A percentile compares a stretch with the other conserved stretches of the same genome.
Conservation (phyloP, 2,888 invertebrate species). For the Chrysopilus asiliformis region DNA sequence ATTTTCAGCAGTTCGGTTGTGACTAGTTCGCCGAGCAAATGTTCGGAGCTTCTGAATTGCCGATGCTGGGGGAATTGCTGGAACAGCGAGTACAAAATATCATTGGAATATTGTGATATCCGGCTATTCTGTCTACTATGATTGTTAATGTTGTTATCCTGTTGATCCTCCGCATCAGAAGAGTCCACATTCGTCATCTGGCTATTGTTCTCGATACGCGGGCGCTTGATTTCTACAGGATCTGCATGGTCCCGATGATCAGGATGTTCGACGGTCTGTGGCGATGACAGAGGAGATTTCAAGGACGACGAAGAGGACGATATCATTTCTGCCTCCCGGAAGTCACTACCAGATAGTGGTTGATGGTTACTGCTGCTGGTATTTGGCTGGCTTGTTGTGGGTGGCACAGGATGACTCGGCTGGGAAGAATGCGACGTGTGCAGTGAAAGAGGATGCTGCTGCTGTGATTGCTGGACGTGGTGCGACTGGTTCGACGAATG, state of each 20-base stretch:
- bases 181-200: constrained; percentile 11
- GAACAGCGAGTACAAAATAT: constrained; percentile 32
- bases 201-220: constrained; percentile 13
- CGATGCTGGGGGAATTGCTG: constrained; percentile 27
- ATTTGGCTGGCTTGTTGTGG: too few species aligned
- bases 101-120: constrained; percentile 17
- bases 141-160: constrained; percentile 15
- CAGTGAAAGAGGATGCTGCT: constrained; percentile 21
- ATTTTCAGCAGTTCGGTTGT: constrained; percentile 35
- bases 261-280: constrained; percentile 11
- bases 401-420: constrained; percentile 3
- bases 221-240: constrained; percentile 21
- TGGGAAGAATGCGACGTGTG: constrained; percentile 7
- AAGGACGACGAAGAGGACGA: constrained; percentile 33
- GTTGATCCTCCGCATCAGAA: constrained; percentile 8
- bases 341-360: constrained; percentile 12
- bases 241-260: background rate
- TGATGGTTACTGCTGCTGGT: constrained; percentile 12
- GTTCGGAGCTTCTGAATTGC: constrained; percentile 31
- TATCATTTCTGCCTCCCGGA: constrained; percentile 12
- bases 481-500: constrained; percentile 24
- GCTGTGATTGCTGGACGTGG: constrained; percentile 22
- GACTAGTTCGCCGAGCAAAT: constrained; percentile 33
- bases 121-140: constrained; percentile 17
- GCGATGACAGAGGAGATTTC: constrained; percentile 30